Evolutionary conservation across 2,797 vertebrate genomes (phyloP), one percentile per base, ranked within the genome.

Genomic region (Manis javanica): DNA sequence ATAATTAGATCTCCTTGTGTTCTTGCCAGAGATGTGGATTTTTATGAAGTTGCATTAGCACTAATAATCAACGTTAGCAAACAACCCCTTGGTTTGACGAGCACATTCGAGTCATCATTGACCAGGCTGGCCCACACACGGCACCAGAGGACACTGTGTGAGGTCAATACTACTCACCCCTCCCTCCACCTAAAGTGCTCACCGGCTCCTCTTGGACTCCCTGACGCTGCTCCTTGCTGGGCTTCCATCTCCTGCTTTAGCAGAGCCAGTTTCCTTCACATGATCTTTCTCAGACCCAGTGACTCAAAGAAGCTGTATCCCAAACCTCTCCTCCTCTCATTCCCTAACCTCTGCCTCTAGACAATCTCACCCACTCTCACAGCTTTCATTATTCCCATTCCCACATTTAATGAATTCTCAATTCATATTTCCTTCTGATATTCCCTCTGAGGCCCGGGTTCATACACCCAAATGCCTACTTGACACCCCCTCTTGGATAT

Each of bases 331-430:
- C 53, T 49, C 69, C 21, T 34, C 8, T 68, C 79, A 39, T 78
- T 57, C 63, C 66, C 72, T 29, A n/a, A 46, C 13, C 7, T 59
- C 37, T 81, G 26, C 29, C 69, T 31, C 57, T 29, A 31, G 21
- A 46, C 16, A 5, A 31, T 83, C 63, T 90, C 63, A 61, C 59
- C 31, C 71, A 83, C 16, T 39, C 21, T 9, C 42, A n/a, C 15
- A 11, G 49, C 39, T 79, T 79, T 69, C 39, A 59, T 87, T n/a
- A n/a, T n/a, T n/a, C n/a, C n/a, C n/a, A 63, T 72, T 21, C 34
- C 19, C 31, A 42, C 46, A 39, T 74, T 57, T 34, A n/a, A 31
- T 91, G 59, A 93, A n/a, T 51, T 96, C 82, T 68, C 77, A 72
- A 75, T 66, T 68, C 29, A 1, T 31, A 21, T 59, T 39, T 55